A percentile compares a stretch with the other conserved stretches of the same genome.
Evolutionary conservation across 2,888 invertebrate genomes (phyloP).

Genomic region (Diogma glabrata): DNA sequence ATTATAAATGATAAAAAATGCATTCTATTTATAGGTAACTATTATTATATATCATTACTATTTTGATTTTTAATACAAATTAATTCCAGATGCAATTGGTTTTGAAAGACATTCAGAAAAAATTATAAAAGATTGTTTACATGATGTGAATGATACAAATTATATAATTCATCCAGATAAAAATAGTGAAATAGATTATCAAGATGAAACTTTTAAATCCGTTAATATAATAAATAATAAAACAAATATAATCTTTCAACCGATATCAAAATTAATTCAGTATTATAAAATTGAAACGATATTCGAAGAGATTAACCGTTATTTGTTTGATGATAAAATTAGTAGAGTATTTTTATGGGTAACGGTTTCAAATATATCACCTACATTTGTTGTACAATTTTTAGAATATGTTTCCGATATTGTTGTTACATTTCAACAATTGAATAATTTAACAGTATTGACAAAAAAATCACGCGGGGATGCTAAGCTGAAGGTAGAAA

Average conservation of each 20-base stretch:
- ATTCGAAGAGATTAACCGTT: constrained; percentile 23
- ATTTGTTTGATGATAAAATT: background rate
- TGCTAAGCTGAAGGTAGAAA: constrained; percentile 23
- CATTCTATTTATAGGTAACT: constrained; percentile 31
- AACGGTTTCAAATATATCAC: constrained; percentile 24
- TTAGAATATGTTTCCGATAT: constrained; percentile 32
- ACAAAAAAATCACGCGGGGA: constrained; percentile 29
- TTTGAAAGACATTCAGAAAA: constrained; percentile 29
- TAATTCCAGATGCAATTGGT: constrained; percentile 28
- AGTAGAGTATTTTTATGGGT: constrained; percentile 28
- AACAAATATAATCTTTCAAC: constrained; percentile 26
- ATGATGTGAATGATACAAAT: constrained; percentile 23
- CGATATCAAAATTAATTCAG: constrained; percentile 28
- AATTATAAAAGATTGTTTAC: constrained; percentile 26
- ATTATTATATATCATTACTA: background rate
- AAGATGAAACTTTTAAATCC: too few relatives aligned
- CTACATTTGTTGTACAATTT: constrained; percentile 28
- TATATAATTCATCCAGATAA: background rate
- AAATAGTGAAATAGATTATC: background rate
- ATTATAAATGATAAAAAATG: constrained; percentile 29
- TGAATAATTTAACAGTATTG: constrained; percentile 24
- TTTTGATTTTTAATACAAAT: background rate
- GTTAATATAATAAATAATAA: background rate
- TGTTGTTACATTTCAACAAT: constrained; percentile 26
- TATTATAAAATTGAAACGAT: constrained; percentile 25